Evolutionary conservation across 2,797 vertebrate genomes (phyloP).

Genomic region (Protonibea diacanthus): DNA sequence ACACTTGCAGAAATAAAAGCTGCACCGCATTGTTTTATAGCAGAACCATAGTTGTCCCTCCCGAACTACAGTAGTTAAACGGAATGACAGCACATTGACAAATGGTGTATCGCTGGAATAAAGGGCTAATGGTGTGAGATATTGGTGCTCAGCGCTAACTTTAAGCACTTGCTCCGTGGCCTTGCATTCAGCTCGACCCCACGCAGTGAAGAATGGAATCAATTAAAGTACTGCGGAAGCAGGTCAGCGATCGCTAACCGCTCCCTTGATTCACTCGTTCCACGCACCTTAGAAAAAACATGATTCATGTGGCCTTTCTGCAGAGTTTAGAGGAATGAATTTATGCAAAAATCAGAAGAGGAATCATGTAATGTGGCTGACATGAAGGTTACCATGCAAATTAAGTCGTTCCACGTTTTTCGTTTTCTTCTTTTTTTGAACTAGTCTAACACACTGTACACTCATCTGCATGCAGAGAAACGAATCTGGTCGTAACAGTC

Average conservation of each 20-base stretch:
- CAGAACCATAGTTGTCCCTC: constrained; percentile 44
- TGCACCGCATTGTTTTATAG: constrained; percentile 46
- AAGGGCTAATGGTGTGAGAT: constrained; percentile 76
- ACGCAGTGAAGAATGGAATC: constrained; percentile 68
- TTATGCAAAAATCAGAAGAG: constrained; percentile 4
- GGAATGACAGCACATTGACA: constrained; percentile 58
- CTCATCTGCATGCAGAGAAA: not conserved
- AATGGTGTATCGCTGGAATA: constrained; percentile 60
- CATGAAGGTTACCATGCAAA: not conserved
- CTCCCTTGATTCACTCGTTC: constrained; percentile 60
- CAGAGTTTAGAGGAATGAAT: not conserved
- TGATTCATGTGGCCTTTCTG: not conserved
- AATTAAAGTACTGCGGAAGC: constrained; percentile 66
- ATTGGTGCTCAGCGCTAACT: constrained; percentile 67
- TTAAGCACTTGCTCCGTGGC: constrained; percentile 63
- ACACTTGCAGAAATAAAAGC: constrained; percentile 43
- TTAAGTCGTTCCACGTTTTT: rapidly evolving
- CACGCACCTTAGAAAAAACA: constrained; percentile 43
- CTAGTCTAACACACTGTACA: not conserved
- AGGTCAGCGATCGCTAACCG: constrained; percentile 63
- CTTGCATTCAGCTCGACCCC: constrained; percentile 55
- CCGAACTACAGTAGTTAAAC: constrained; percentile 61
- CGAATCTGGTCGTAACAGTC: not conserved
- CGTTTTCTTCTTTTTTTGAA: not conserved
- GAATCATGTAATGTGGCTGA: not conserved